These are phyloP conservation scores for Xenopus borealis DNA, from an alignment of 2,113 vertebrate species.

Conservation along the genomic window DNA sequence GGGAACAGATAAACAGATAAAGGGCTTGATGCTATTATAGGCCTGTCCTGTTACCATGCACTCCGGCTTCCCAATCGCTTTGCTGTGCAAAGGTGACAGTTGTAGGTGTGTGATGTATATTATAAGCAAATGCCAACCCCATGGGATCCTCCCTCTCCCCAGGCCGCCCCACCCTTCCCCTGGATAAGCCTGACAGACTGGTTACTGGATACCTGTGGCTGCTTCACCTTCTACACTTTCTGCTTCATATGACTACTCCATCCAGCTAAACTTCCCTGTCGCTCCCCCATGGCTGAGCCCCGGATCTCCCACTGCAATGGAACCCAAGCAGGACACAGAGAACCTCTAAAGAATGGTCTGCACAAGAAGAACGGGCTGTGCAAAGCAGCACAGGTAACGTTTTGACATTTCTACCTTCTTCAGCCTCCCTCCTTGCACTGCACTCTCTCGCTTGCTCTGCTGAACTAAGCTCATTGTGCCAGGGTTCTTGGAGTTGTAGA, in stretches of 20 bases:
- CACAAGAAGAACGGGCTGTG: slow-evolving; percentile 16
- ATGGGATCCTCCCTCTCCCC: background rate
- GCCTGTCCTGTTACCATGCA: no score
- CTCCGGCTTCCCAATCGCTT: no score
- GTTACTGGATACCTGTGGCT: slow-evolving; percentile 27
- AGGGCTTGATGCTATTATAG: no score
- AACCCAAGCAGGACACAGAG: background rate
- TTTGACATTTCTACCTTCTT: no score
- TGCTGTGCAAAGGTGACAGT: slow-evolving; percentile 31
- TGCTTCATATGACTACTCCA: background rate
- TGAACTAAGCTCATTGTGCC: no score
- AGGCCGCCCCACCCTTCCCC: slow-evolving; percentile 29
- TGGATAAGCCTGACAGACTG: slow-evolving; percentile 33
- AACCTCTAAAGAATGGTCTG: slow-evolving; percentile 21
- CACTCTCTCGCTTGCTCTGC: no score
- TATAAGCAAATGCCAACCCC: slow-evolving; percentile 16
- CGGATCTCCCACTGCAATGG: slow-evolving; percentile 17
- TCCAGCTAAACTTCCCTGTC: background rate
- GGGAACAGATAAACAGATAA: no score
- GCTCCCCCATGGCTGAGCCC: slow-evolving; percentile 15
- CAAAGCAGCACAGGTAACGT: slow-evolving; percentile 20
- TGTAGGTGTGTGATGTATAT: background rate
- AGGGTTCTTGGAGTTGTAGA: no score
- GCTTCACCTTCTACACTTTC: background rate
- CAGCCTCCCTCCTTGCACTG: no score